Conservation (phyloP, 2,113 vertebrate genomes). For the Chaetodon auriga region DNA sequence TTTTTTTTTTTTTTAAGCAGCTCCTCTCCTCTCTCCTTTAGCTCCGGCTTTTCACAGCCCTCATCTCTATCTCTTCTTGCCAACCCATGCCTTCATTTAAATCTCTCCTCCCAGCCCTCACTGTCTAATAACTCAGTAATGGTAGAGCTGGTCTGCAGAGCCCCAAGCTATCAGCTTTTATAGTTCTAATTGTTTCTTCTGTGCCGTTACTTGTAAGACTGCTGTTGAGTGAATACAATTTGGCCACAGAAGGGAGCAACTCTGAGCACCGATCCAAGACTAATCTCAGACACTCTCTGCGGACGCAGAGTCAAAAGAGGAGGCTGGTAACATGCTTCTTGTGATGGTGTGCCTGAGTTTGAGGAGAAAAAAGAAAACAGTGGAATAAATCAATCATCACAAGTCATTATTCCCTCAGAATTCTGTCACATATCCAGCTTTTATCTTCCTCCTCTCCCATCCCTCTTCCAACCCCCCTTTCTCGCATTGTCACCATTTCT, state of each 20-base stretch:
- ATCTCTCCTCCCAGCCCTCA: constrained; percentile 7
- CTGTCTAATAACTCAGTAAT: constrained; percentile 73
- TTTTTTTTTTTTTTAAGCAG: neutral
- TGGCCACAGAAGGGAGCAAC: constrained; percentile 67
- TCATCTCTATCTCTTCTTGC: constrained; percentile 19
- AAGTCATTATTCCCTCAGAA: constrained; percentile 42
- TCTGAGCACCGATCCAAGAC: constrained; percentile 62
- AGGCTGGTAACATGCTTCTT: constrained; percentile 57
- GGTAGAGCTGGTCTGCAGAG: constrained; percentile 65
- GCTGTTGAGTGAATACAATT: constrained; percentile 76
- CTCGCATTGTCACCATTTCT: constrained; percentile 59
- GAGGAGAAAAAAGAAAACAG: constrained; percentile 18
- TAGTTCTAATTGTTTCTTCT: constrained; percentile 80
- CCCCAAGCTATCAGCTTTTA: constrained; percentile 72
- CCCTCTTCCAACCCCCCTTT: neutral
- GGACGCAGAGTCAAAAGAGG: constrained; percentile 57
- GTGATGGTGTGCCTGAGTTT: constrained; percentile 26
- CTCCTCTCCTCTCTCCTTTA: neutral
- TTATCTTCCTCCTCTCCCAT: neutral
- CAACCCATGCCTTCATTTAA: constrained; percentile 42
- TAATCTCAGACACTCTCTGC: constrained; percentile 67
- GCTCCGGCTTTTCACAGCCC: constrained; percentile 27
- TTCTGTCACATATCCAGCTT: constrained; percentile 22
- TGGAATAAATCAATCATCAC: constrained; percentile 35
- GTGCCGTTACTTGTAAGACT: constrained; percentile 68